Evolutionary conservation across 2,888 invertebrate species (phyloP), one percentile per base, ranked within the genome.

Genomic region (Sinelater perroti): DNA sequence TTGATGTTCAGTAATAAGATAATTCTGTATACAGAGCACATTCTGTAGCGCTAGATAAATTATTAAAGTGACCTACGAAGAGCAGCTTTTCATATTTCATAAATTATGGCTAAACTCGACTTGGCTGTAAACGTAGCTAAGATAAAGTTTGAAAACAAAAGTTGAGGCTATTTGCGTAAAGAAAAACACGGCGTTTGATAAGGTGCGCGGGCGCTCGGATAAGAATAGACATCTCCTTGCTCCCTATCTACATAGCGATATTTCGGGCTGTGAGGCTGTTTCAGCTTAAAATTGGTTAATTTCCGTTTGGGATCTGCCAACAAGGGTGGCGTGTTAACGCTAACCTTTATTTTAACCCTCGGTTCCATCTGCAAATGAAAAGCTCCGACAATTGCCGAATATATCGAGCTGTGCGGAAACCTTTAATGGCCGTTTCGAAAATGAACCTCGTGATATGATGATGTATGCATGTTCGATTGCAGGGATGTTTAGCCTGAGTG

Each of bases 251-350:
- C 51, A 52, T 40, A 46, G 54, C 47, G 49, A 61, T 59, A 61
- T 59, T 63, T 63, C 42, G 56, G 14, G 47, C 47, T 53, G 20
- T 52, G 52, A 49, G 57, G 60, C 47, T 36, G 49, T 51, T 55
- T 58, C 60, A 49, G 57, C 61, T 59, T 61, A 63, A 59, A 59
- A 63, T 63, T 63, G 63, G 63, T 63, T 63, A 63, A 63, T 63
- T 63, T 63, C 61, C 63, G 61, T 61, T 63, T 52, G 59, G 55
- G 57, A 58, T 61, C 61, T 44, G 46, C 56, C 56, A 63, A 56
- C 58, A 63, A 63, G 59, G 59, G 63, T 55, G 55, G 50, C 55
- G 54, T 61, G 58, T 44, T 63, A 55, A 35, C 58, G 56, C 35
- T 60, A 62, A 60, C 56, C 62, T 60, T 54, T 54, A 50, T 60